phyloP scores from a whole-genome alignment of 2,113 vertebrate species.

The Stigmatopora argus region DNA sequence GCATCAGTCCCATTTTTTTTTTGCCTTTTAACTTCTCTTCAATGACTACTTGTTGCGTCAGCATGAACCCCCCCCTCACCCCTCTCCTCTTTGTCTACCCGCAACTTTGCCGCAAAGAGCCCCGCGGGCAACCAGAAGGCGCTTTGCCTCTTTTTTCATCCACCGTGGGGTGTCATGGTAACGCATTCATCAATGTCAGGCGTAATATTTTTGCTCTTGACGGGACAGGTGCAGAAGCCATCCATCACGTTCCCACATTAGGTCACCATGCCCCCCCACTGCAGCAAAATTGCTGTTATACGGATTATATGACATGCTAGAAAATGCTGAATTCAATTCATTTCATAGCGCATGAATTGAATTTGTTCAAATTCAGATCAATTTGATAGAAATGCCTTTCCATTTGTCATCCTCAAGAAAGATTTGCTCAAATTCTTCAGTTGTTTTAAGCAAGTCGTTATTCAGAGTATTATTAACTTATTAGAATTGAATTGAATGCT shows the following conservation, averaged over 20 bases:
- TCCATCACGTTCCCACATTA: conserved; percentile 11
- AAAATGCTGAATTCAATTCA: neutral
- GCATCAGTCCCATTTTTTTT: conserved; percentile 2
- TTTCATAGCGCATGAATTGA: too few species aligned
- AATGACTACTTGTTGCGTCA: conserved; percentile 11
- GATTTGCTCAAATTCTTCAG: too few species aligned
- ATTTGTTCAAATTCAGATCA: too few species aligned
- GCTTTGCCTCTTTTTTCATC: conserved; percentile 46
- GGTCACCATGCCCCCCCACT: too few species aligned
- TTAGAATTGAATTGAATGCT: too few species aligned
- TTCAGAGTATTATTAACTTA: too few species aligned
- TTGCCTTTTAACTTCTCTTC: conserved; percentile 17
- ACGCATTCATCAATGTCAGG: conserved; percentile 51
- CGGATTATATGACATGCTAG: neutral
- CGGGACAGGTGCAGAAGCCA: conserved; percentile 45
- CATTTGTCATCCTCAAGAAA: too few species aligned
- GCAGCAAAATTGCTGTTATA: neutral
- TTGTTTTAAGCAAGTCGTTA: too few species aligned
- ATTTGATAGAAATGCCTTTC: too few species aligned
- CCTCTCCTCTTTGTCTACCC: conserved; percentile 15
- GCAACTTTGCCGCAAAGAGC: conserved; percentile 19
- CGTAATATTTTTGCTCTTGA: conserved; percentile 38
- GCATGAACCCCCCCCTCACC: neutral
- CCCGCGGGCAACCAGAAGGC: conserved; percentile 48
- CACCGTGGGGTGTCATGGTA: conserved; percentile 27